phyloP scores from a whole-genome alignment of 2,888 invertebrate genomes.

The Campoletis raptor region DNA sequence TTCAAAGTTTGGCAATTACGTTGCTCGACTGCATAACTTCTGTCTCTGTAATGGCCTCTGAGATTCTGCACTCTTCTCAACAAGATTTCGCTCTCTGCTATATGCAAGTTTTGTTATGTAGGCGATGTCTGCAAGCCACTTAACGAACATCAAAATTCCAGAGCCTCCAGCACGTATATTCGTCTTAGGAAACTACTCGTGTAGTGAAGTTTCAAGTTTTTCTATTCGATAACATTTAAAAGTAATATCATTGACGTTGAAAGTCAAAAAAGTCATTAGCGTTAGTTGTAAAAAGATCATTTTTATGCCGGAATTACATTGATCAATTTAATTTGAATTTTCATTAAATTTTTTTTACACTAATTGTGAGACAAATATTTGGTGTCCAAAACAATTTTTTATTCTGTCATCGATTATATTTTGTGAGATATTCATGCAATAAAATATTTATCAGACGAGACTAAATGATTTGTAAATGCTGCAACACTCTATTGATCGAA shows the following conservation, averaged over 20 bases:
- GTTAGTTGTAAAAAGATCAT: background rate
- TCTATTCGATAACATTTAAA: background rate
- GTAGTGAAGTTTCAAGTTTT: background rate
- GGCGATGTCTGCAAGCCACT: background rate
- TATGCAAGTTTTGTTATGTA: background rate
- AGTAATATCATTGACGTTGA: background rate
- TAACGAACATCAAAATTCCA: constrained; percentile 9
- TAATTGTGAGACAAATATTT: background rate
- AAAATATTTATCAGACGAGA: background rate
- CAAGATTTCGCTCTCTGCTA: background rate
- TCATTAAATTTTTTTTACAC: background rate
- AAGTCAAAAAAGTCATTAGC: background rate
- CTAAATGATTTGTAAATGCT: no score
- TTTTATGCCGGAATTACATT: no score
- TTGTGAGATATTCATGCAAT: background rate
- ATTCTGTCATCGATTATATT: background rate
- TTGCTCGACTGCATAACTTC: constrained; percentile 22
- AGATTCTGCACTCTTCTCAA: background rate
- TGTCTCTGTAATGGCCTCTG: constrained; percentile 5
- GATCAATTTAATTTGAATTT: background rate
- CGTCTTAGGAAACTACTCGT: background rate
- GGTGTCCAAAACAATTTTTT: background rate
- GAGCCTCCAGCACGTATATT: background rate
- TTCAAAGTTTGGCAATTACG: constrained; percentile 6
- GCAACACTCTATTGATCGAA: no score